Evolutionary conservation across 2,797 vertebrate genomes (phyloP).

Genomic region (Discoglossus pictus): DNA sequence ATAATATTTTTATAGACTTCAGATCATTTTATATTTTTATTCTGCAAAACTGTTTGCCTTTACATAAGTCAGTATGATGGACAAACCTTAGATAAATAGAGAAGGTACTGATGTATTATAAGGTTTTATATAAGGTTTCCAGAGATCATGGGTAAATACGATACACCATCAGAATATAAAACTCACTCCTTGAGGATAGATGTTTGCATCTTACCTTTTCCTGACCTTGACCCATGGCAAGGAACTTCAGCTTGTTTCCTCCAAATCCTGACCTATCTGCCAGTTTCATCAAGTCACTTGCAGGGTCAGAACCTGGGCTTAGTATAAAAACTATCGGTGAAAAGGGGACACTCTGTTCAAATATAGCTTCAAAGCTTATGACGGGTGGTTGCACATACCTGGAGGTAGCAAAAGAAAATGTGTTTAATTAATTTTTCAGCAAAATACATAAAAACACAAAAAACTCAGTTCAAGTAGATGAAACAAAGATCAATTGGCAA

Average conservation of each 20-base stretch:
- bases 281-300: constrained; percentile 88
- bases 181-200: not conserved
- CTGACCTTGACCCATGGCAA: constrained; percentile 97
- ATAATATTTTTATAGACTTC: too few relatives aligned
- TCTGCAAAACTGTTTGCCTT: too few relatives aligned
- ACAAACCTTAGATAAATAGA: too few relatives aligned
- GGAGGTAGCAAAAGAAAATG: constrained; percentile 24
- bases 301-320: constrained; percentile 92
- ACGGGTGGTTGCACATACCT: constrained; percentile 95
- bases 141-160: too few relatives aligned
- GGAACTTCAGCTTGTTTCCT: constrained; percentile 84
- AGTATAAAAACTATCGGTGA: constrained; percentile 95
- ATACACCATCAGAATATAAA: too few relatives aligned
- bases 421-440: not conserved
- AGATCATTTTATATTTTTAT: too few relatives aligned
- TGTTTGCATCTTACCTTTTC: constrained; percentile 77
- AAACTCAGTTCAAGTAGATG: too few relatives aligned
- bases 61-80: too few relatives aligned
- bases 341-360: constrained; percentile 86
- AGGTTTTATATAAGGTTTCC: too few relatives aligned
- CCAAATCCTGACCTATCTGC: constrained; percentile 83
- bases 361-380: constrained; percentile 88
- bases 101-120: too few relatives aligned
- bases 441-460: too few relatives aligned
- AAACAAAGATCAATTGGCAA: too few relatives aligned